These are phyloP conservation scores for Vanessa cardui DNA, from an alignment of 2,888 invertebrate genomes.

Conservation along the genomic window DNA sequence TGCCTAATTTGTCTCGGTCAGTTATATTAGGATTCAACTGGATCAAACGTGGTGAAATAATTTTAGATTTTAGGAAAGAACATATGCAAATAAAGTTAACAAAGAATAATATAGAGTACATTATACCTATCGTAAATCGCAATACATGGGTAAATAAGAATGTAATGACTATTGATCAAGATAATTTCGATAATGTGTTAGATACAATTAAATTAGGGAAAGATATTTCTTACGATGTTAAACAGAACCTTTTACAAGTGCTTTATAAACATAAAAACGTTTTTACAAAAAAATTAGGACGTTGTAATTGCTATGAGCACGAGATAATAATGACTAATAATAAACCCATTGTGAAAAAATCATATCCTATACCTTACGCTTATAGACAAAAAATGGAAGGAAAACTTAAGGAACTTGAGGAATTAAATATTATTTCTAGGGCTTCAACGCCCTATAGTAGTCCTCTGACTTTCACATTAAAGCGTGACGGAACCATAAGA, in stretches of 20 bases:
- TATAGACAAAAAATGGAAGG: constrained; percentile 38
- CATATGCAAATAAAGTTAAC: background rate
- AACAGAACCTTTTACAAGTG: background rate
- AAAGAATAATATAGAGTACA: background rate
- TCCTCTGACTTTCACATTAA: constrained; percentile 37
- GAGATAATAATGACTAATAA: constrained; percentile 35
- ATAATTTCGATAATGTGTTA: background rate
- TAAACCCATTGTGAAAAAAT: constrained; percentile 33
- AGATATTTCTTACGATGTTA: background rate
- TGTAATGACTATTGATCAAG: too few species aligned
- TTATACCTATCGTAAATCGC: constrained; percentile 1
- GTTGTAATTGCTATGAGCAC: constrained; percentile 41
- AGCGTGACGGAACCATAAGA: background rate
- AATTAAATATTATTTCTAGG: constrained; percentile 35
- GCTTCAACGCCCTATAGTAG: constrained; percentile 39
- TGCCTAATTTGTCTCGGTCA: constrained; percentile 14
- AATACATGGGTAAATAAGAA: background rate
- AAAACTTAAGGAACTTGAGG: constrained; percentile 39
- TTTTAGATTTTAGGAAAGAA: constrained; percentile 4
- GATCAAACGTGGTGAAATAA: constrained; percentile 22
- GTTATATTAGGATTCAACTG: constrained; percentile 37
- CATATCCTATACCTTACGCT: constrained; percentile 42
- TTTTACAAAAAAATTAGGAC: constrained; percentile 30
- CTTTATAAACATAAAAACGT: constrained; percentile 14
- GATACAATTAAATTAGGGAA: background rate